Evolutionary conservation across 2,113 vertebrate species (phyloP).

Genomic region (Pampusana beccarii): DNA sequence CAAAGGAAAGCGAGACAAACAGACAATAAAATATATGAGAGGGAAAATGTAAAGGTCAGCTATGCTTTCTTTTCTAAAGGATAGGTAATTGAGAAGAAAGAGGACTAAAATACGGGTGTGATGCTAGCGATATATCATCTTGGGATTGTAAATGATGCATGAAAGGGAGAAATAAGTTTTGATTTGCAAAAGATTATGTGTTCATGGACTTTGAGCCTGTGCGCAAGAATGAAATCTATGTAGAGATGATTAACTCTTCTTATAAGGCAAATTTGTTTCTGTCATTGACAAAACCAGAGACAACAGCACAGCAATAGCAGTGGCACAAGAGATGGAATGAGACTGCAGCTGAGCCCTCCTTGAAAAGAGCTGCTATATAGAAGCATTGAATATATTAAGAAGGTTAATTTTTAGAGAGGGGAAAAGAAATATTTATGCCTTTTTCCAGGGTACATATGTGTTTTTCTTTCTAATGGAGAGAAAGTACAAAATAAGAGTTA

Average conservation of each 20-base stretch:
- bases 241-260: constrained; percentile 27
- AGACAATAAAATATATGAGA: not conserved
- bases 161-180: constrained; percentile 43
- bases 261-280: constrained; percentile 33
- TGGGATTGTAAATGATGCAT: constrained; percentile 24
- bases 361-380: not conserved
- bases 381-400: not conserved
- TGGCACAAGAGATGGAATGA: not conserved
- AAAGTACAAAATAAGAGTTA: not conserved
- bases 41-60: constrained; percentile 3
- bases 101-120: constrained; percentile 34
- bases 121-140: constrained; percentile 22
- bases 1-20: not conserved
- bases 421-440: not conserved
- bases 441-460: not conserved
- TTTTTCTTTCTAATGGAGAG: not conserved
- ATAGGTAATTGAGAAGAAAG: not conserved
- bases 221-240: constrained; percentile 1
- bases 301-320: not conserved
- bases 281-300: constrained; percentile 20
- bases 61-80: constrained; percentile 33
- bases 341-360: not conserved
- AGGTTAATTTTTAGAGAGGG: not conserved
- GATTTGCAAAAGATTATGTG: constrained; percentile 54
- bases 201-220: constrained; percentile 37